A percentile compares a stretch with the other conserved stretches of the same genome.
phyloP scores from a whole-genome alignment of 2,113 vertebrate genomes.

The Hepsetus odoe region DNA sequence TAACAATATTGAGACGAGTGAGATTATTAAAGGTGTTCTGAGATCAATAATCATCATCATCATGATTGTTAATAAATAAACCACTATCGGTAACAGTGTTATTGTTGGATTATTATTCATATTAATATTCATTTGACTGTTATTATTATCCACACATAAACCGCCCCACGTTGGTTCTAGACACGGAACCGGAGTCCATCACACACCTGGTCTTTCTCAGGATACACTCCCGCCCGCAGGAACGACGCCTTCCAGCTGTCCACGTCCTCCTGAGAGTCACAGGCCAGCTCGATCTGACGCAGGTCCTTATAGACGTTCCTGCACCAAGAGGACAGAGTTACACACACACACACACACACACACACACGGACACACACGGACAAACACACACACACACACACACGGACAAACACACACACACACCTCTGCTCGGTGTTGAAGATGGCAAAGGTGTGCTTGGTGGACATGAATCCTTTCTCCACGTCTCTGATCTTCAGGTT shows the following conservation, averaged over 20 bases:
- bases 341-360: neutral
- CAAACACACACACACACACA: neutral
- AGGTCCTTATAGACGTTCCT: constrained; percentile 88
- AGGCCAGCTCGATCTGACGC: constrained; percentile 93
- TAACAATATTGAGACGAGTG: too few species aligned
- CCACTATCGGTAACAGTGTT: too few species aligned
- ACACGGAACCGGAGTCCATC: too few species aligned
- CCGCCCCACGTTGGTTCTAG: too few species aligned
- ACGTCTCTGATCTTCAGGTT: constrained; percentile 93
- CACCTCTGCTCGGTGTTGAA: constrained; percentile 96
- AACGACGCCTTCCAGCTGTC: constrained; percentile 85
- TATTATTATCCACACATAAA: too few species aligned
- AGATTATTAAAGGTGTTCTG: too few species aligned
- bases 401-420: constrained; percentile 13
- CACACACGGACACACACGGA: constrained; percentile 57
- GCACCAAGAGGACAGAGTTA: neutral
- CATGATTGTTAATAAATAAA: too few species aligned
- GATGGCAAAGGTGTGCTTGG: constrained; percentile 92
- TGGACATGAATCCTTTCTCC: constrained; percentile 97
- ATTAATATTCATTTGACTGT: too few species aligned
- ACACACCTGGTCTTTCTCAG: constrained; percentile 86
- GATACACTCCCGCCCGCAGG: constrained; percentile 78
- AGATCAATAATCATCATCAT: too few species aligned
- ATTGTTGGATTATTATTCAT: too few species aligned
- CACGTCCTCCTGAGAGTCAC: constrained; percentile 88